These are phyloP conservation scores for Iphiclides podalirius DNA, from an alignment of 2,888 invertebrate species.

Conservation along the genomic window DNA sequence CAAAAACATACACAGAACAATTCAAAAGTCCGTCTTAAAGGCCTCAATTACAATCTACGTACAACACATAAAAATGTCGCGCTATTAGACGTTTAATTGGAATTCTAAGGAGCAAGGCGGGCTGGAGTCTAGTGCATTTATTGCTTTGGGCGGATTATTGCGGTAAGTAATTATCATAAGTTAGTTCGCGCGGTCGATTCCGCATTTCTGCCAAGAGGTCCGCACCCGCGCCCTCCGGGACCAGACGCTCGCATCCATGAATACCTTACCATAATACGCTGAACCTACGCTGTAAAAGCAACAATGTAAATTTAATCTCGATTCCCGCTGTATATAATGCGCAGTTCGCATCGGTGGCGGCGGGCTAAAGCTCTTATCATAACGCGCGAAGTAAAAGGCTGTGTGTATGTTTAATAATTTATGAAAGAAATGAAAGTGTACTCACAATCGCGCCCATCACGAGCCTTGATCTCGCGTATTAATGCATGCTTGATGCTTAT, in stretches of 20 bases:
- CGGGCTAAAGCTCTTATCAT: constrained; percentile 29
- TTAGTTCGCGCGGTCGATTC: constrained; percentile 55
- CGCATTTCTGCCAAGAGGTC: constrained; percentile 43
- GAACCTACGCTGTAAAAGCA: constrained; percentile 54
- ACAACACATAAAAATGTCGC: too few species aligned
- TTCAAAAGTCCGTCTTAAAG: too few species aligned
- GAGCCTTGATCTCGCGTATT: constrained; percentile 4
- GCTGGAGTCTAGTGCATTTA: constrained; percentile 32
- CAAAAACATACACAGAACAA: too few species aligned
- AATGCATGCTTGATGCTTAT: constrained; percentile 17
- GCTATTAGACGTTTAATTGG: constrained; percentile 28
- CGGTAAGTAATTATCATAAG: constrained; percentile 70
- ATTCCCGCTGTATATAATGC: constrained; percentile 57
- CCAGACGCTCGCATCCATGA: constrained; percentile 71
- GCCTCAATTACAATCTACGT: too few species aligned
- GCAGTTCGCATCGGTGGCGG: constrained; percentile 41
- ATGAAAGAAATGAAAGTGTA: constrained; percentile 22
- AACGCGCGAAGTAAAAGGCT: constrained; percentile 24
- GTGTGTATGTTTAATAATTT: constrained; percentile 20
- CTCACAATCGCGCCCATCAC: constrained; percentile 15
- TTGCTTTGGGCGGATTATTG: constrained; percentile 53
- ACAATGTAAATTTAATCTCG: constrained; percentile 74
- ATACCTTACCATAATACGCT: constrained; percentile 70
- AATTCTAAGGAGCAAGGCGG: constrained; percentile 22
- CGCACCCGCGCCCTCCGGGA: constrained; percentile 54